A percentile compares a stretch with the other conserved stretches of the same genome.
Conservation (phyloP, 2,797 vertebrate genomes). For the Pempheris klunzingeri region DNA sequence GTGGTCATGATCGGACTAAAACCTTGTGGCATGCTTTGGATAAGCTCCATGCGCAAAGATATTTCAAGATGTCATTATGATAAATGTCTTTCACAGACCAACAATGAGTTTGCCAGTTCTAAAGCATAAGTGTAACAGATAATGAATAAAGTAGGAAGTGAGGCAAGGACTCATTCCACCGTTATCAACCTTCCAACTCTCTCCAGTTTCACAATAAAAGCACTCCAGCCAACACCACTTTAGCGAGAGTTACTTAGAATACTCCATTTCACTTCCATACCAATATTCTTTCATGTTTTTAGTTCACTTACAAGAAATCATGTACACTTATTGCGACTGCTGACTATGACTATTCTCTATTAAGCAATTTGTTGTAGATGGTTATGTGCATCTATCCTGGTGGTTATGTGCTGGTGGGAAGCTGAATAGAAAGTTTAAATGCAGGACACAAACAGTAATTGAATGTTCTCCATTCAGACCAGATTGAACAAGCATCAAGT, state of each 20-base stretch:
- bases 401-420: too few relatives aligned
- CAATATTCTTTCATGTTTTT: too few relatives aligned
- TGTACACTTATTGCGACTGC: background rate
- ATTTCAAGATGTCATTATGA: background rate
- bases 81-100: background rate
- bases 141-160: background rate
- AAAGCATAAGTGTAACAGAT: background rate
- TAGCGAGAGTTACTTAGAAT: too few relatives aligned
- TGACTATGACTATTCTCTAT: background rate
- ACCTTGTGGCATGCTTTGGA: background rate
- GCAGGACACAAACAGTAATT: background rate
- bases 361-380: background rate
- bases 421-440: background rate
- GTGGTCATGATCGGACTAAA: background rate
- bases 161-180: background rate
- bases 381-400: too few relatives aligned
- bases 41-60: background rate
- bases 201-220: background rate
- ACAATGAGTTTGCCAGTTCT: background rate
- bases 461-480: background rate
- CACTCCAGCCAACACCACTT: too few relatives aligned
- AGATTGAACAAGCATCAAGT: background rate
- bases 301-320: background rate
- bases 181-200: background rate
- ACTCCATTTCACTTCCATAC: too few relatives aligned